phyloP scores from a whole-genome alignment of 2,113 vertebrate species.

The Triplophysa dalaica region DNA sequence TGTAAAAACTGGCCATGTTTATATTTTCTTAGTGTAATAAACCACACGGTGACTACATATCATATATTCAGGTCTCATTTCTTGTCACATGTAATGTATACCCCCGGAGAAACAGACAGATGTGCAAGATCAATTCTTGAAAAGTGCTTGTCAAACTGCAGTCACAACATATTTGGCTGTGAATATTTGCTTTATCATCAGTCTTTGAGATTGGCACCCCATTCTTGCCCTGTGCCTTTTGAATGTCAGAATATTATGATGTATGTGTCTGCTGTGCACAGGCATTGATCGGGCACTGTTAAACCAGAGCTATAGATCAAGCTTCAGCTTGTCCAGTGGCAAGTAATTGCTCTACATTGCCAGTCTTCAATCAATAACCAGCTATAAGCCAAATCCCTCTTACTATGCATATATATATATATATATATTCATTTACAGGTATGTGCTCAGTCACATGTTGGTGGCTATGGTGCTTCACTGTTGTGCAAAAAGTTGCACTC shows the following conservation, averaged over 20 bases:
- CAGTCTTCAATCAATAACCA: slow-evolving; percentile 55
- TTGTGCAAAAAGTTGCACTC: neutral
- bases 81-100: neutral
- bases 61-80: slow-evolving; percentile 10
- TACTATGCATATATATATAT: slow-evolving; percentile 37
- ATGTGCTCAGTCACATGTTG: neutral
- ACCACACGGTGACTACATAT: neutral
- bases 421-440: slow-evolving; percentile 26
- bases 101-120: slow-evolving; percentile 12
- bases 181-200: slow-evolving; percentile 44
- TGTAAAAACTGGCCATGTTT: neutral
- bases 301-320: slow-evolving; percentile 38
- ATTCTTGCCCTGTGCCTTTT: slow-evolving; percentile 21
- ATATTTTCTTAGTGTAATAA: slow-evolving; percentile 6
- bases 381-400: slow-evolving; percentile 34
- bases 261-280: slow-evolving; percentile 47
- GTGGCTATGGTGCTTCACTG: neutral
- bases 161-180: slow-evolving; percentile 28
- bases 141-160: slow-evolving; percentile 31
- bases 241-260: slow-evolving; percentile 40
- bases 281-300: slow-evolving; percentile 53
- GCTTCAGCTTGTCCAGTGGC: slow-evolving; percentile 14
- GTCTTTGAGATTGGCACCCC: slow-evolving; percentile 20
- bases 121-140: slow-evolving; percentile 19
- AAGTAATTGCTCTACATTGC: slow-evolving; percentile 40